Evolutionary conservation across 1,140 invertebrate species (phyloP), one percentile per base, ranked within the genome.

Genomic region (Pseudomyrmex gracilis): DNA sequence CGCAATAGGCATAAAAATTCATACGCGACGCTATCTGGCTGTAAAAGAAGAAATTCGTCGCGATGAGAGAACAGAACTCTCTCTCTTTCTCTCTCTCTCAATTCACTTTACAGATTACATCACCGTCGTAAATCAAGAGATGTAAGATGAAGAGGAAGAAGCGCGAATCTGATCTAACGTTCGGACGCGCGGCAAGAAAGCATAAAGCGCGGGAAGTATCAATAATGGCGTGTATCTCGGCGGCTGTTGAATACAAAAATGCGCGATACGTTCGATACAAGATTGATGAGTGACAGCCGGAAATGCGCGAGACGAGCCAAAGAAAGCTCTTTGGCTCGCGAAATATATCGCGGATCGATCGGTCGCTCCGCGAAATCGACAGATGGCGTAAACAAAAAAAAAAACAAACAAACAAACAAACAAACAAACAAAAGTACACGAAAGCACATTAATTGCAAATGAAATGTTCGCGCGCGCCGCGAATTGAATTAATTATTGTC

Each of bases 1-100:
- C 53, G 66, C 13, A 20, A 70, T 58, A 34, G 67, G 17, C 53
- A 71, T 80, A 80, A 80, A 80, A 80, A 60, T 71, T 80, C 66
- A 60, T 60, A 80, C 58, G 53, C 53, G 45, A 7, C 64, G 12
- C 8, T 57, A 24, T 58, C 8, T 24, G 22, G 20, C 12, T 51
- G 43, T 58, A 58, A 71, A 58, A 22, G 60, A 71, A 17, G 15
- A 8, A 24, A 71, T 71, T 70, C n/a, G 12, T n/a, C 22, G 34
- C 34, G 45, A n/a, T 24, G 43, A 15, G 13, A 7, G 43, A 17
- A 15, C 15, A 49, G 66, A 45, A 60, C 76, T 60, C 34, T 34
- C 34, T 34, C 5, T 34, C 34, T 24, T 3, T 34, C 34, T 34
- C 24, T 34, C 5, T 7, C 49, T 24, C 53, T 51, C 20, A 80